These are phyloP conservation scores for Xyrauchen texanus DNA, from an alignment of 2,113 vertebrate genomes.

Conservation along the genomic window DNA sequence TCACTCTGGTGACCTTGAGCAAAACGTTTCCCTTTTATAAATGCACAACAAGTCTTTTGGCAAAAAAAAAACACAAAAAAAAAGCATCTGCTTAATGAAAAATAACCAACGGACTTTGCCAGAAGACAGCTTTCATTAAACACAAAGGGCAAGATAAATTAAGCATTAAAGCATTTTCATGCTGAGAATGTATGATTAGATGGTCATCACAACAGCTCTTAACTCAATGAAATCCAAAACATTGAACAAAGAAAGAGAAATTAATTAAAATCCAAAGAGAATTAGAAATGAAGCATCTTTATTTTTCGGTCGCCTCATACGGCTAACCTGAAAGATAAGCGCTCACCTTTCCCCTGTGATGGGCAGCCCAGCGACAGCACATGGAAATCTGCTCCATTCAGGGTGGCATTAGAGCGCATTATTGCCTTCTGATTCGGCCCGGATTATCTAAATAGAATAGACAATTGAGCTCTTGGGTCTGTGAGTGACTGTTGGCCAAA, in stretches of 20 bases:
- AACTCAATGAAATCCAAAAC: neutral
- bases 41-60: neutral
- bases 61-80: neutral
- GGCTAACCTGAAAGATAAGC: no score
- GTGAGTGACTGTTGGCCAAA: neutral
- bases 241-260: neutral
- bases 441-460: no score
- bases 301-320: no score
- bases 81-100: slow-evolving; percentile 24
- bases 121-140: neutral
- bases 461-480: slow-evolving; percentile 18
- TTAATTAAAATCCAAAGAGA: no score
- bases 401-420: neutral
- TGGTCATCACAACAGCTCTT: neutral
- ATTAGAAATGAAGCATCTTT: no score
- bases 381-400: neutral
- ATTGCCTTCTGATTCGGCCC: neutral
- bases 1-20: neutral
- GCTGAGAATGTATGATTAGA: neutral
- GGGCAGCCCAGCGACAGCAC: neutral
- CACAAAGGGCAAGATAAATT: neutral
- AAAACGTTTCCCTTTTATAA: neutral
- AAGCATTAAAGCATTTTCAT: neutral
- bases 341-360: neutral
- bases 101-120: neutral